Conservation (phyloP, 2,888 invertebrate species). For the Drosophila lutescens region DNA sequence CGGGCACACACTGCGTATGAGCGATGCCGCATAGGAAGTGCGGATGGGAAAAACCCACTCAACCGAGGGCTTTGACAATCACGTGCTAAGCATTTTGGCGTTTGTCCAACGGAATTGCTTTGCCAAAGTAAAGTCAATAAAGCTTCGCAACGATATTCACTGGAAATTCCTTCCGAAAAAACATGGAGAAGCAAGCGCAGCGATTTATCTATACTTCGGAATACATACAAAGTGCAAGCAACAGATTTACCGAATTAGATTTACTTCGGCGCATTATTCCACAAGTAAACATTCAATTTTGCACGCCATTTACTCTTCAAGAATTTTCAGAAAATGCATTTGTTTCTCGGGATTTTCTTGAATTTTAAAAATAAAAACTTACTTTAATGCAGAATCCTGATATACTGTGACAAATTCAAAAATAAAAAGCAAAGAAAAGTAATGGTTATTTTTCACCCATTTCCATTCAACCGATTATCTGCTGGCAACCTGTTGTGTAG, state of each 20-base stretch:
- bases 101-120: conserved; percentile 11
- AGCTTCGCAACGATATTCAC: conserved; percentile 1
- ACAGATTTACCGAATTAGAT: conserved; percentile 32
- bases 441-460: neutral
- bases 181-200: neutral
- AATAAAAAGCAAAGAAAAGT: too few relatives aligned
- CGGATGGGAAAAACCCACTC: neutral
- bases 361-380: neutral
- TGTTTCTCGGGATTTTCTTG: neutral
- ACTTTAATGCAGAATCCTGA: neutral
- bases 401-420: too few relatives aligned
- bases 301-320: conserved; percentile 30
- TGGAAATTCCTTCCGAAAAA: conserved; percentile 1
- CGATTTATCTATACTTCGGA: conserved; percentile 4
- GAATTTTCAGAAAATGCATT: conserved; percentile 8
- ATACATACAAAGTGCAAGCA: conserved; percentile 6
- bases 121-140: conserved; percentile 10
- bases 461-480: neutral
- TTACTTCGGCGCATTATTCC: conserved; percentile 19
- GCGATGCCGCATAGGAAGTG: conserved; percentile 10
- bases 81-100: conserved; percentile 24
- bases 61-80: conserved; percentile 14
- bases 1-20: conserved; percentile 17
- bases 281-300: conserved; percentile 19
- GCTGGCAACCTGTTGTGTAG: conserved; percentile 9